Evolutionary conservation across 1,140 invertebrate species (phyloP).

Genomic region (Rhyzopertha dominica): DNA sequence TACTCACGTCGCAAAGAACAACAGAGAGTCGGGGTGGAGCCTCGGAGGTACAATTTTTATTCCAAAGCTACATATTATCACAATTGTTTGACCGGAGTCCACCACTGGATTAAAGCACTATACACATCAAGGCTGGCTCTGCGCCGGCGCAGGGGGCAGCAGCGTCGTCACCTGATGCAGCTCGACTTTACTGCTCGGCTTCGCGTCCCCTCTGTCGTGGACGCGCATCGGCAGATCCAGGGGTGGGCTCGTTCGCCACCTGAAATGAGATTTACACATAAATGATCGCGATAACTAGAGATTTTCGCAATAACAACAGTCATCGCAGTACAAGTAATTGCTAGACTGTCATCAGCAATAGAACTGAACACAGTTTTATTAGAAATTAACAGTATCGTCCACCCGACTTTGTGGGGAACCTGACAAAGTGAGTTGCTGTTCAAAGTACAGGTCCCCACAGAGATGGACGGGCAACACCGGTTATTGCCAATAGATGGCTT

Average conservation of each 20-base stretch:
- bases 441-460: too few relatives aligned
- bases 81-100: not conserved
- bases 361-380: too few relatives aligned
- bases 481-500: too few relatives aligned
- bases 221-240: conserved; percentile 27
- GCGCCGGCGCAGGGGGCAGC: conserved; percentile 9
- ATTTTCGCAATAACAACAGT: conserved; percentile 2
- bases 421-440: too few relatives aligned
- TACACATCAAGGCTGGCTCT: conserved; percentile 14
- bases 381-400: too few relatives aligned
- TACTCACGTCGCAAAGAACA: conserved; percentile 22
- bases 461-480: too few relatives aligned
- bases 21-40: not conserved
- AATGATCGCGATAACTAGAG: not conserved
- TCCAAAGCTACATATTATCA: not conserved
- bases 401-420: too few relatives aligned
- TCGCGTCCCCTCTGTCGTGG: conserved; percentile 31
- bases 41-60: too few relatives aligned
- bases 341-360: not conserved
- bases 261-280: too few relatives aligned
- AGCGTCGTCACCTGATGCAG: conserved; percentile 29
- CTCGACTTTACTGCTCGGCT: conserved; percentile 25
- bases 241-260: conserved; percentile 30
- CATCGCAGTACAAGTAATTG: conserved; percentile 1
- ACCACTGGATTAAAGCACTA: not conserved